Conservation (phyloP, 2,113 vertebrate genomes). For the Gallinago jamesoni region DNA sequence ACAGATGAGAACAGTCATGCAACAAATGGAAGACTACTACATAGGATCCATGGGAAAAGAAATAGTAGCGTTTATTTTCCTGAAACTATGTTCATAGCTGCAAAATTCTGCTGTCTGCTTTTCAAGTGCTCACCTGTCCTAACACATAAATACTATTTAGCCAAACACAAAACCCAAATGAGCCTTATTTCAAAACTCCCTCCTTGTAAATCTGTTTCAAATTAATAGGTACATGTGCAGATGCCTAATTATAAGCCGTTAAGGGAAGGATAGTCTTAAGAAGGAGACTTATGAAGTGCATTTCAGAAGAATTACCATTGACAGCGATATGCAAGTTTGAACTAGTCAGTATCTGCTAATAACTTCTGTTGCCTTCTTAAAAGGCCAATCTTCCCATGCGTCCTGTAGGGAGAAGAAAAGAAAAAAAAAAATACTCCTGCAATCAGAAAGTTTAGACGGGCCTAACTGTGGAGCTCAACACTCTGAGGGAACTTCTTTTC, state of each 20-base stretch:
- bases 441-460: neutral
- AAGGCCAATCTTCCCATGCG: neutral
- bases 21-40: neutral
- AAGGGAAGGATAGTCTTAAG: neutral
- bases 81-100: neutral
- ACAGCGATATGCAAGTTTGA: neutral
- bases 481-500: neutral
- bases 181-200: constrained; percentile 11
- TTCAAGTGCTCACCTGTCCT: neutral
- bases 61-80: neutral
- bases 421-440: neutral
- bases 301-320: neutral
- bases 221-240: constrained; percentile 12
- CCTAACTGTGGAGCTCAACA: neutral
- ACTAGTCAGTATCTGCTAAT: neutral
- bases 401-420: neutral
- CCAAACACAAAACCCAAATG: neutral
- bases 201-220: neutral
- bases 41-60: neutral
- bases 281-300: neutral
- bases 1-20: constrained; percentile 36
- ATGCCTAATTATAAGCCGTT: neutral
- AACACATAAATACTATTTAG: neutral
- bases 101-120: neutral
- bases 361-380: neutral